Conservation (phyloP, 2,113 vertebrate species). For the Gasterosteus nipponicus region DNA sequence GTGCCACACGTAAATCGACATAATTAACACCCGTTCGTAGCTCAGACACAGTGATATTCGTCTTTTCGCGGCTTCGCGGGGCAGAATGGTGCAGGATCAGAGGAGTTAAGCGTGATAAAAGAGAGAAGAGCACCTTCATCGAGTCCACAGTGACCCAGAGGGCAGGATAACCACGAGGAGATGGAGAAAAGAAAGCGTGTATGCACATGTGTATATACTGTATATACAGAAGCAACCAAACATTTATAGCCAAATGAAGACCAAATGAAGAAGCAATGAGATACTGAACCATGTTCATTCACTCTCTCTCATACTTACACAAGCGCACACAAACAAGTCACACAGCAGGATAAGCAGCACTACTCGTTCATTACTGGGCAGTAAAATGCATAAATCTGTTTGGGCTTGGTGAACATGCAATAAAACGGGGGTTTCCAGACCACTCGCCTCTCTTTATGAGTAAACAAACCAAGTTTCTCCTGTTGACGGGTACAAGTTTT, state of each 20-base stretch:
- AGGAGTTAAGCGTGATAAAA: background rate
- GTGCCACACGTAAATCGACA: background rate
- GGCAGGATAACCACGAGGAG: background rate
- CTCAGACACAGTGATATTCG: background rate
- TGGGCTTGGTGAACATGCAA: constrained; percentile 48
- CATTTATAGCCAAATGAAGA: constrained; percentile 69
- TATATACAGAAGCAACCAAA: constrained; percentile 65
- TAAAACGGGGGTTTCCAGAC: constrained; percentile 50
- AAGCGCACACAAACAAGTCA: constrained; percentile 19
- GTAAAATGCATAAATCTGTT: constrained; percentile 58
- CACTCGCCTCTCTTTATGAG: constrained; percentile 40
- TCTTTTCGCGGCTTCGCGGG: background rate
- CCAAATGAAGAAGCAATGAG: constrained; percentile 71
- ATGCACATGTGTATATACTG: background rate
- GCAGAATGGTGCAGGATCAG: background rate
- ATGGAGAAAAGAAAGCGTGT: no score
- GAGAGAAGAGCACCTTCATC: background rate
- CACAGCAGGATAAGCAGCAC: constrained; percentile 56
- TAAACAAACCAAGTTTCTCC: constrained; percentile 60
- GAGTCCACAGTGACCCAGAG: background rate
- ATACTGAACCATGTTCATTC: constrained; percentile 63
- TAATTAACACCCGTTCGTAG: background rate
- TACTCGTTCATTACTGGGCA: constrained; percentile 54
- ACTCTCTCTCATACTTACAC: background rate
- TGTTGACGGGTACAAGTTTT: constrained; percentile 42